Conservation (phyloP, 2,888 invertebrate species). For the Lasioglossum zephyrum region DNA sequence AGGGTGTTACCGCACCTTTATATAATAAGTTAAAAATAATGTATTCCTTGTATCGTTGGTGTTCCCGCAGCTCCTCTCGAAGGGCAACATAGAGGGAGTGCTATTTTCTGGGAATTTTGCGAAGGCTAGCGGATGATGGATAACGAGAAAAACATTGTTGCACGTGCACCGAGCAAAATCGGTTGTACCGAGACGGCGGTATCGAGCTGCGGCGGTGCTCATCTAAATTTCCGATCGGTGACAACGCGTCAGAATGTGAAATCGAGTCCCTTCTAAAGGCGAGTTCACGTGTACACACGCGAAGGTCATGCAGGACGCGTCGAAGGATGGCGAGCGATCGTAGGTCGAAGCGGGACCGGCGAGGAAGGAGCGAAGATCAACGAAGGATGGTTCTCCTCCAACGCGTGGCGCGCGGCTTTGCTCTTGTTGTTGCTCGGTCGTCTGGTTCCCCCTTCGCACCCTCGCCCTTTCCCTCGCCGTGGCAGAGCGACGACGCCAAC, state of each 20-base stretch:
- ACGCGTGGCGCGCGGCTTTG: conserved; percentile 65
- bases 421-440: conserved; percentile 59
- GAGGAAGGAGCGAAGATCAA: conserved; percentile 18
- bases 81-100: not conserved
- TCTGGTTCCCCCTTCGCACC: conserved; percentile 19
- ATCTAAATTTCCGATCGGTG: conserved; percentile 16
- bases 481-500: conserved; percentile 60
- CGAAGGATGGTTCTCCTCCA: conserved; percentile 52
- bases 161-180: not conserved
- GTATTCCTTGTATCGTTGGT: too few relatives aligned
- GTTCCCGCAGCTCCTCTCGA: too few relatives aligned
- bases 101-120: not conserved
- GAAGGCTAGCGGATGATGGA: not conserved
- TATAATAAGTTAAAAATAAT: too few relatives aligned
- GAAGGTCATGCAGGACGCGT: conserved; percentile 54
- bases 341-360: conserved; percentile 8
- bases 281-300: conserved; percentile 42
- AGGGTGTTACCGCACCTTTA: too few relatives aligned
- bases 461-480: conserved; percentile 26
- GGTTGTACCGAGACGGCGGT: not conserved
- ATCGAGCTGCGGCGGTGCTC: not conserved
- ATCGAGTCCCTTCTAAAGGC: conserved; percentile 19
- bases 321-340: conserved; percentile 38
- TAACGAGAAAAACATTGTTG: not conserved
- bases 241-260: conserved; percentile 35